phyloP scores from a whole-genome alignment of 2,797 vertebrate species.

The Lateolabrax maculatus region DNA sequence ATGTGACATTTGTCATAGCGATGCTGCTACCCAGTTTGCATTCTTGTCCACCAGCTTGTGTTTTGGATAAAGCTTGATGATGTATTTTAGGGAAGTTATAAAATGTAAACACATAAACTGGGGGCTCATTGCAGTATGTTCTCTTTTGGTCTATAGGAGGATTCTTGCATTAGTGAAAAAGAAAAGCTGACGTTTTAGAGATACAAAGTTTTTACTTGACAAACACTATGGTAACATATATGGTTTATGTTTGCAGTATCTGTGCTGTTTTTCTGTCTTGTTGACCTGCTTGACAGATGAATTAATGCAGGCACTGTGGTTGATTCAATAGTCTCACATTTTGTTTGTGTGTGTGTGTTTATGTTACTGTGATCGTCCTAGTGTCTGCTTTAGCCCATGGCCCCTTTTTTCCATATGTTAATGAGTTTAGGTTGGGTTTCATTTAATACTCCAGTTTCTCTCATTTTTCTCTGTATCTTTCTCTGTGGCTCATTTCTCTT shows the following conservation, averaged over 20 bases:
- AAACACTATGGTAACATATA: background rate
- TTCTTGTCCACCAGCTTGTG: constrained; percentile 7
- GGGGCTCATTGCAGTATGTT: background rate
- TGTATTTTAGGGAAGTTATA: constrained; percentile 1
- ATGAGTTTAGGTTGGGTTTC: constrained; percentile 21
- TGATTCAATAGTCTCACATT: constrained; percentile 8
- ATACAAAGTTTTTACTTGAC: background rate
- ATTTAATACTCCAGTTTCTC: constrained; percentile 15
- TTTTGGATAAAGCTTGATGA: constrained; percentile 7
- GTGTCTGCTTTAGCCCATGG: constrained; percentile 6
- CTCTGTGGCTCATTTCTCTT: constrained; percentile 11
- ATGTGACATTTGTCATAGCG: constrained; percentile 47
- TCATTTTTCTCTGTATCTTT: background rate
- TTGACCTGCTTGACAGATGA: constrained; percentile 12
- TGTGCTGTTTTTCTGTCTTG: background rate
- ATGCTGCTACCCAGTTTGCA: constrained; percentile 26
- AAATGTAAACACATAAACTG: background rate
- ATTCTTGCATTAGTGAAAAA: background rate
- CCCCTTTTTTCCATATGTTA: constrained; percentile 18
- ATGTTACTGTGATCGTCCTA: constrained; percentile 14
- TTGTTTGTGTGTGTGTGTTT: constrained; percentile 12
- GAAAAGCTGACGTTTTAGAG: constrained; percentile 8
- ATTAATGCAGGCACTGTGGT: background rate
- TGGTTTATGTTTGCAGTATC: background rate
- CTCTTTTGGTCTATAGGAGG: background rate